Evolutionary conservation across 2,113 vertebrate species (phyloP).

Genomic region (Anarhynchus alexandrinus): DNA sequence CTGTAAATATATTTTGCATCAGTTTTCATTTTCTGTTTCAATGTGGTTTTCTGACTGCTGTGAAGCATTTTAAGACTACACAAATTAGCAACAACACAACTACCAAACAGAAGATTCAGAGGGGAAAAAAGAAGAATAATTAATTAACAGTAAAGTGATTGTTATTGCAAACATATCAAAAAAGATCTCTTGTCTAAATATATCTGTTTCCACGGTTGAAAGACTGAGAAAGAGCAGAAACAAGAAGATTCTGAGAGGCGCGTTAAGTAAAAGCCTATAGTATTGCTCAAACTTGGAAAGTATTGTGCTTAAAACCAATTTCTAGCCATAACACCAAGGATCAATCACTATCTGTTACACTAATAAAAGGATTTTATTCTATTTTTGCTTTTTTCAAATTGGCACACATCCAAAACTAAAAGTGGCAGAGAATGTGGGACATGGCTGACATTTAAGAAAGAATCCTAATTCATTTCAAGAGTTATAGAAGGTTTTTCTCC

Average conservation of each 20-base stretch:
- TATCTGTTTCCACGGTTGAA: neutral
- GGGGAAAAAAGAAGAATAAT: neutral
- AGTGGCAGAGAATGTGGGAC: neutral
- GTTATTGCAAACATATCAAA: neutral
- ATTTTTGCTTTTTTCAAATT: neutral
- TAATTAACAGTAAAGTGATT: neutral
- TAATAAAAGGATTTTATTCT: neutral
- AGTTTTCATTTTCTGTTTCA: neutral
- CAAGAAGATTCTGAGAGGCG: neutral
- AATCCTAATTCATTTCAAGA: neutral
- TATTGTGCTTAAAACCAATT: neutral
- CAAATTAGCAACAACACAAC: neutral
- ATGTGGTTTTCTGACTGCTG: neutral
- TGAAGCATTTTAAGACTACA: neutral
- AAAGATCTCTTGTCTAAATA: neutral
- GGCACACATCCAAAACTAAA: neutral
- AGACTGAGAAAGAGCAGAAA: neutral
- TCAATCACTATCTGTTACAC: neutral
- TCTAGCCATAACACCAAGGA: neutral
- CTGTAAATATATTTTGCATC: neutral
- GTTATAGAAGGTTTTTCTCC: neutral
- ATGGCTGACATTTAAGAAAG: neutral
- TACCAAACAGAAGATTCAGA: neutral
- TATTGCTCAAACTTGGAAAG: neutral
- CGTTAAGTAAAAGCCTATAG: neutral